Percentiles rank a stretch among this genome's conserved stretches.
phyloP scores from a whole-genome alignment of 2,797 vertebrate species.

The Poeciliopsis turneri region DNA sequence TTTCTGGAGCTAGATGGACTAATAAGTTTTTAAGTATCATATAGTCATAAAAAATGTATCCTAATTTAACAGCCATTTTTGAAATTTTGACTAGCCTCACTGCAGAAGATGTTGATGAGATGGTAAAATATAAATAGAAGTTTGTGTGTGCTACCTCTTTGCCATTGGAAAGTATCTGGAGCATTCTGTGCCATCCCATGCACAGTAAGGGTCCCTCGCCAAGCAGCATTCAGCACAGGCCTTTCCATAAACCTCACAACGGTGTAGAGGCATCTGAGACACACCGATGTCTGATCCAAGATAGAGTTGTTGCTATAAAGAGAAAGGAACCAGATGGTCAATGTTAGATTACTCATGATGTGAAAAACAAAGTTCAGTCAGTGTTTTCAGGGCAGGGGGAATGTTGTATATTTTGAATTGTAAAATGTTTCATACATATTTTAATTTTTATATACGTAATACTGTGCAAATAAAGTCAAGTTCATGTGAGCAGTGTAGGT shows the following conservation, averaged over 20 bases:
- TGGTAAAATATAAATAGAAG: background rate
- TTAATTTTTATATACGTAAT: background rate
- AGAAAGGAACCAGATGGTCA: background rate
- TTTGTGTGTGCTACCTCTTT: conserved; percentile 85
- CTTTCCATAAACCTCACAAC: conserved; percentile 95
- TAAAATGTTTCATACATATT: background rate
- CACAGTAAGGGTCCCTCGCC: conserved; percentile 96
- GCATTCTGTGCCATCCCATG: conserved; percentile 96
- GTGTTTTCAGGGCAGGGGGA: too few species aligned
- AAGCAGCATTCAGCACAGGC: conserved; percentile 98
- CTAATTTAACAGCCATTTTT: background rate
- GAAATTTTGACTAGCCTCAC: background rate
- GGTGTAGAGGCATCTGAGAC: conserved; percentile 94
- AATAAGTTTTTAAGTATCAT: background rate
- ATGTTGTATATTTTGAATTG: background rate
- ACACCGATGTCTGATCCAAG: conserved; percentile 90
- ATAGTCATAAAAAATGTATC: background rate
- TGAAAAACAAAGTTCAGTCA: background rate
- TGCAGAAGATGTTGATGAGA: conserved; percentile 10
- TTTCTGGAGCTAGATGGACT: background rate
- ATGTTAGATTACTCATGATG: background rate
- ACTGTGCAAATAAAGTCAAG: background rate
- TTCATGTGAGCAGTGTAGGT: background rate
- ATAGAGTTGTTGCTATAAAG: conserved; percentile 94
- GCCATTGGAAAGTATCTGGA: conserved; percentile 98